These are phyloP conservation scores for Parasteatoda lunata DNA, from an alignment of 2,888 invertebrate species.

Conservation along the genomic window DNA sequence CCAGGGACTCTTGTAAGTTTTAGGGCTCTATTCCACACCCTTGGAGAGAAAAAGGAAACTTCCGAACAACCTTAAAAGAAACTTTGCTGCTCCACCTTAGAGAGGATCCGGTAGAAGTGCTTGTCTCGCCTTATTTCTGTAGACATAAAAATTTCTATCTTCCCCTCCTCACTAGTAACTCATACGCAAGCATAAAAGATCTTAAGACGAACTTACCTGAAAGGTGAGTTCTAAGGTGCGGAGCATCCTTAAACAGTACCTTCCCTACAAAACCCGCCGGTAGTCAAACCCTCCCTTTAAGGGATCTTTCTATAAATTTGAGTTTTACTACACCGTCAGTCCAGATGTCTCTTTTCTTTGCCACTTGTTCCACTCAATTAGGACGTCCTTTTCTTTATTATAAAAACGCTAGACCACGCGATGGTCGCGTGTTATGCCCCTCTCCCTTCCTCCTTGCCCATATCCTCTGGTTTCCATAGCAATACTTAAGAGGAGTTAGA, in stretches of 20 bases:
- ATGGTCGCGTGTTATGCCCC: slow-evolving; percentile 54
- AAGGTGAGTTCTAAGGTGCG: slow-evolving; percentile 42
- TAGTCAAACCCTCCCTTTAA: slow-evolving; percentile 40
- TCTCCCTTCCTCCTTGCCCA: neutral
- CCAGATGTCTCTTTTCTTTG: slow-evolving; percentile 62
- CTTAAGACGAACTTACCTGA: slow-evolving; percentile 26
- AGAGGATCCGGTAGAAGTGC: slow-evolving; percentile 43
- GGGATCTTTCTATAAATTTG: slow-evolving; percentile 39
- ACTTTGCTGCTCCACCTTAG: slow-evolving; percentile 20
- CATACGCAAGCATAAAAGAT: slow-evolving; percentile 19
- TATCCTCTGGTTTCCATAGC: slow-evolving; percentile 26
- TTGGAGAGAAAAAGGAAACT: slow-evolving; percentile 1
- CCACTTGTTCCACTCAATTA: slow-evolving; percentile 67
- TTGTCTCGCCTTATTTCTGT: slow-evolving; percentile 32
- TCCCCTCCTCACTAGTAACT: slow-evolving; percentile 12
- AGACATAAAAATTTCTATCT: slow-evolving; percentile 48
- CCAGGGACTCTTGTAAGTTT: slow-evolving; percentile 8
- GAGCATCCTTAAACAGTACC: slow-evolving; percentile 25
- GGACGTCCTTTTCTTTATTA: slow-evolving; percentile 52
- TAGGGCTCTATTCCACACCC: slow-evolving; percentile 54
- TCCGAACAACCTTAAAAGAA: slow-evolving; percentile 3
- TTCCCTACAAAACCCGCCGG: slow-evolving; percentile 34
- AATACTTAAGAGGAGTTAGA: slow-evolving; percentile 14
- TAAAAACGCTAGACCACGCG: slow-evolving; percentile 42
- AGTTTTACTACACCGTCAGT: slow-evolving; percentile 43